Evolutionary conservation across 2,888 invertebrate species (phyloP).

Genomic region (Trypoxylon attenuatum): DNA sequence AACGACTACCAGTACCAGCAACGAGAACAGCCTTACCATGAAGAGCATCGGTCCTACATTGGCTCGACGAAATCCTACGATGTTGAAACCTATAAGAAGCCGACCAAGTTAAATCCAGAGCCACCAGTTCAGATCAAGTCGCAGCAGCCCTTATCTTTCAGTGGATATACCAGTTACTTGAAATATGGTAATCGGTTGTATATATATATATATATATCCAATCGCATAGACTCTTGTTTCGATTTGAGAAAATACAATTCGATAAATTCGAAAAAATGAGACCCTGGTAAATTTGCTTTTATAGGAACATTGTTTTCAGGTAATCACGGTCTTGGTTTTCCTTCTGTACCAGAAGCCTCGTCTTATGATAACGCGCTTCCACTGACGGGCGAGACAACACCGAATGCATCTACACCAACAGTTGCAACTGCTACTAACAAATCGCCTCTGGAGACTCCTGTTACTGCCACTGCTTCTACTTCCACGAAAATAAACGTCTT

Average conservation of each 20-base stretch:
- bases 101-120: slow-evolving; percentile 12
- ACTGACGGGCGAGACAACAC: slow-evolving; percentile 37
- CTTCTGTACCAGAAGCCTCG: slow-evolving; percentile 41
- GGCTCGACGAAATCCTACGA: neutral
- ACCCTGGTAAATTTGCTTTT: too few relatives aligned
- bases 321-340: slow-evolving; percentile 54
- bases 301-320: slow-evolving; percentile 45
- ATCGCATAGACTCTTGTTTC: too few relatives aligned
- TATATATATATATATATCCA: too few relatives aligned
- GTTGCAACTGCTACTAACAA: slow-evolving; percentile 23
- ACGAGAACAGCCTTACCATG: slow-evolving; percentile 14
- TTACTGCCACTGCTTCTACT: slow-evolving; percentile 14
- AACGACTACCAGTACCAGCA: slow-evolving; percentile 16
- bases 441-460: slow-evolving; percentile 19
- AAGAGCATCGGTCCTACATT: slow-evolving; percentile 20
- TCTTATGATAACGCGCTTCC: slow-evolving; percentile 33
- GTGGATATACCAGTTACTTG: slow-evolving; percentile 56
- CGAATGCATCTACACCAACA: slow-evolving; percentile 26
- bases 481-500: slow-evolving; percentile 27
- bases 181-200: slow-evolving; percentile 56
- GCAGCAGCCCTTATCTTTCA: slow-evolving; percentile 41
- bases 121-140: neutral
- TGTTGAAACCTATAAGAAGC: slow-evolving; percentile 23
- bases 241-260: too few relatives aligned
- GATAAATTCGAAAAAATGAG: too few relatives aligned